phyloP scores from a whole-genome alignment of 2,113 vertebrate genomes.

The Accipiter cooperii region DNA sequence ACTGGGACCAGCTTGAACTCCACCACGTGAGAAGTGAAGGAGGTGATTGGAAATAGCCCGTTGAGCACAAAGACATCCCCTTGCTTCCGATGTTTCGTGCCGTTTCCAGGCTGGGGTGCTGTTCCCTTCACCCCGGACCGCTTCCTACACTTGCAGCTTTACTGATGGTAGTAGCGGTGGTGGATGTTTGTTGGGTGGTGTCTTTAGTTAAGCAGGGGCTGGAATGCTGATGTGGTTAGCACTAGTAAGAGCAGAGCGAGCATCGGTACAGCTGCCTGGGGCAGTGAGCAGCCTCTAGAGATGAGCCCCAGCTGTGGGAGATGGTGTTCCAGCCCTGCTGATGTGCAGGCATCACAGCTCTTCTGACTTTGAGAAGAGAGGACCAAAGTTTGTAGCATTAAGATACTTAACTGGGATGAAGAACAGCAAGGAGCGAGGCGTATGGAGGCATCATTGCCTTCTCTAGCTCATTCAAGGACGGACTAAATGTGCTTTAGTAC shows the following conservation, averaged over 20 bases:
- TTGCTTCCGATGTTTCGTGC: background rate
- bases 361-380: background rate
- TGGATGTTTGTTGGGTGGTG: background rate
- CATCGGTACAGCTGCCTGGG: background rate
- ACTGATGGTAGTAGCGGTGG: background rate
- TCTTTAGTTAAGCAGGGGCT: background rate
- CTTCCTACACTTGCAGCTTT: background rate
- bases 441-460: background rate
- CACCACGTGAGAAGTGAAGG: background rate
- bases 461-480: background rate
- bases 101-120: background rate
- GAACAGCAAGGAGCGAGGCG: rapidly evolving
- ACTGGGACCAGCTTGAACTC: background rate
- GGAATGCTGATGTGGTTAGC: background rate
- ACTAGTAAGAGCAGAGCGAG: background rate
- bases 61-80: background rate
- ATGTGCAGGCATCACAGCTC: background rate
- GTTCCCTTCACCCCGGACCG: background rate
- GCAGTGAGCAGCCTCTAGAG: background rate
- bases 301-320: background rate
- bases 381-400: background rate
- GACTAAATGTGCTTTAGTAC: background rate
- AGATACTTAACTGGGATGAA: background rate
- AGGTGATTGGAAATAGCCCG: background rate
- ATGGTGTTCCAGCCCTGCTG: background rate